Evolutionary conservation across 2,888 invertebrate species (phyloP), one percentile per base, ranked within the genome.

Genomic region (Ellobium chinense): DNA sequence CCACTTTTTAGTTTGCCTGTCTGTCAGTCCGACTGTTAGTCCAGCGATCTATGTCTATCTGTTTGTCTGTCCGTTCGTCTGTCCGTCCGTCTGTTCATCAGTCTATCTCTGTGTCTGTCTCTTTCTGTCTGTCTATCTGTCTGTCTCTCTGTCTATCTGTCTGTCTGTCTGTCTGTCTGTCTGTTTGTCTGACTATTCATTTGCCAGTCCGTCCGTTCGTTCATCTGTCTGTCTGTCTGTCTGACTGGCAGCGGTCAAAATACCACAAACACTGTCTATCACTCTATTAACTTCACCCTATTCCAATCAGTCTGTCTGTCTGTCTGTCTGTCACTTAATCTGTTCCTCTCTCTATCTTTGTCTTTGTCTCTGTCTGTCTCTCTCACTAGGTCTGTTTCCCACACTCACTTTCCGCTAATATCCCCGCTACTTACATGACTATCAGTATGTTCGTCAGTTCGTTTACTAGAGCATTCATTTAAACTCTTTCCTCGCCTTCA

Each of bases 161-260:
- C 24, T 73, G 63, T 76, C 31, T 54, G 27, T 66, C 54, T 76
- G 63, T 66, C 66, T 34, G 39, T 31, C 46, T 54, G 5, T 54
- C 54, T 39, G 21, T 66, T n/a, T n/a, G n/a, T n/a, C n/a, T n/a
- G n/a, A n/a, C n/a, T n/a, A n/a, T n/a, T n/a, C n/a, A n/a, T n/a
- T n/a, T n/a, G n/a, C n/a, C n/a, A n/a, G n/a, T n/a, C n/a, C 18
- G 4, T 31, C 0, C 29, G 29, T 63, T 27, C 29, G 24, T 46
- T 24, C 24, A 18, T 37, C 37, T 37, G 18, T 69, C 69, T 46
- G 24, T 27, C 39, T 69, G 18, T 46, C 46, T 46, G 14, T 69
- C 69, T 69, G 21, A 27, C n/a, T 39, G 24, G n/a, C 46, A 39
- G 56, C 24, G 21, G 18, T 18, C 21, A 56, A 12, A 24, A 12